phyloP scores from a whole-genome alignment of 1,140 invertebrate species.

The Aradophagus sp. region DNA sequence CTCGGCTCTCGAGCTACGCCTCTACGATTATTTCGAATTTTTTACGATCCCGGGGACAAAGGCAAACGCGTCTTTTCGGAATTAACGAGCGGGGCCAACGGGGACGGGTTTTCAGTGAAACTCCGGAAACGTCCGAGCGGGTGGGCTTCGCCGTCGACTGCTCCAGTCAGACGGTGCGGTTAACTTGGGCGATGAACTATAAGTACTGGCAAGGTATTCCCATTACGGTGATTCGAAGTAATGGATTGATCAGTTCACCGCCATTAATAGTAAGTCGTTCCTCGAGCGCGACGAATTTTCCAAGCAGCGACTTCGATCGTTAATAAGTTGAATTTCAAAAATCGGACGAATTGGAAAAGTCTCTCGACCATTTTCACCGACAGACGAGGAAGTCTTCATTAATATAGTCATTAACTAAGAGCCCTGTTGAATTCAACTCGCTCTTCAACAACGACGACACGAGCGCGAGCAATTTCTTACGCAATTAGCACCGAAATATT shows the following conservation, averaged over 20 bases:
- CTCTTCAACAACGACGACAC: neutral
- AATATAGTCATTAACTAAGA: conserved; percentile 24
- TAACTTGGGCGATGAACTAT: conserved; percentile 41
- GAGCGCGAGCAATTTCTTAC: conserved; percentile 19
- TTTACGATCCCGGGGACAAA: no score
- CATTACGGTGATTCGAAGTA: conserved; percentile 47
- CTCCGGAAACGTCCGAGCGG: conserved; percentile 5
- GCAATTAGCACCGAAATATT: conserved; percentile 26
- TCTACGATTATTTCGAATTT: no score
- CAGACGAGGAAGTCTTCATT: conserved; percentile 17
- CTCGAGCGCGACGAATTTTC: no score
- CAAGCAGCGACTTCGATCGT: no score
- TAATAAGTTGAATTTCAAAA: no score
- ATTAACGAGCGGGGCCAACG: no score
- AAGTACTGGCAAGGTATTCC: conserved; percentile 46
- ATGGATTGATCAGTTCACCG: conserved; percentile 47
- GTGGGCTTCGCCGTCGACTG: conserved; percentile 29
- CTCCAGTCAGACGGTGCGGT: conserved; percentile 27
- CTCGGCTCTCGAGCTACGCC: no score
- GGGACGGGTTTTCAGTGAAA: conserved; percentile 1
- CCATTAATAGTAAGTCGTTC: conserved; percentile 40
- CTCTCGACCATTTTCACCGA: no score
- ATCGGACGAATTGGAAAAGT: no score
- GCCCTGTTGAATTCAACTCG: conserved; percentile 3
- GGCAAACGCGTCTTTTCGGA: no score